Base-by-base conservation (phyloP, 2,113 vertebrate genomes). In the Rhynchomys soricoides region DNA sequence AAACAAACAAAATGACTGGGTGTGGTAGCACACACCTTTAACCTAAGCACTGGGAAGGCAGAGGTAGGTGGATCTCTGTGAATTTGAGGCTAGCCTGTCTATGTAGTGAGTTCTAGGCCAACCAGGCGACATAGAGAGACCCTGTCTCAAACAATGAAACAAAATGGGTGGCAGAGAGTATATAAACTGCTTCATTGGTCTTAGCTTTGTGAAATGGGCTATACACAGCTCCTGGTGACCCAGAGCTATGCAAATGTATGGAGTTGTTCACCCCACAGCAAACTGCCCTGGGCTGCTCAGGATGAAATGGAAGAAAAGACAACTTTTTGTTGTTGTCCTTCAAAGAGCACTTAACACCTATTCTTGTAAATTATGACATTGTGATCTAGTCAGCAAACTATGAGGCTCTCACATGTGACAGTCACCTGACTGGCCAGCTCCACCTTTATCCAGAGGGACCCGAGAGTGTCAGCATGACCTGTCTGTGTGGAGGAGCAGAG, bases 281-380 rank as follows among this genome's bases (percentile, higher is more conserved):
- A 26, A 26, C 29, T 10, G 15, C 45, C 45, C 40, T 64, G 0
- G 24, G 12, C n/a, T 45, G 31, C 48, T 89, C 85, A n/a, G 22
- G 24, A 62, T 43, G 22, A 93, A 31, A 64, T 1, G 43, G 70
- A 66, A 11, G 2, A 10, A 92, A 31, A 73, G 86, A 88, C 12
- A 26, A 17, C 16, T 10, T 57, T 83, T 94, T 90, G 93, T 89
- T 79, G 74, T 95, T 68, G 92, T 92, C 68, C 62, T 87, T 94
- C 15, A 48, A 57, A 40, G 29, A 91, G 3, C 73, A 21, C 68
- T 50, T 81, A 3, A 3, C 40, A 57, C 52, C 11, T 55, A 1
- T 45, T 78, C 50, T 31, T 74, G 34, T 73, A 5, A 24, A 19
- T 8, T 62, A 77, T 73, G 13, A 55, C 17, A 8, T 12, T 79